Evolutionary conservation across 1,140 invertebrate genomes (phyloP), one percentile per base, ranked within the genome.

Genomic region (Ridgeia piscesae): DNA sequence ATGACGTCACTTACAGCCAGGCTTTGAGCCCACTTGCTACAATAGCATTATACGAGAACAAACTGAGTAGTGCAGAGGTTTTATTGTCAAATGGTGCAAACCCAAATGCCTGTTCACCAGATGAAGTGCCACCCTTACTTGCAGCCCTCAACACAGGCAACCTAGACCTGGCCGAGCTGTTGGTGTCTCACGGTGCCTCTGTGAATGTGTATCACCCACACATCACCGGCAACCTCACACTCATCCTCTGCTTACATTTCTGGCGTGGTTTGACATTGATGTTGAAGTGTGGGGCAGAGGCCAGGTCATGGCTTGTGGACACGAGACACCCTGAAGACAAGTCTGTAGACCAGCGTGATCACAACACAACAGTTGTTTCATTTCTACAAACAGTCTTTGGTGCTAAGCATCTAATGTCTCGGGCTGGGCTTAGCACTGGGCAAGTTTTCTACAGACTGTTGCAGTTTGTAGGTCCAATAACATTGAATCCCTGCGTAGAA

Each of bases 131-230:
- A 50, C 94, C 95, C 33, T 91, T 95, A 33, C 14, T 95, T 21
- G 93, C 94, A 17, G 94, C 94, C 33, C 89, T 95, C 33, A 93
- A 93, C 11, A 93, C 92, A 6, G 92, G 93, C 33, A 93, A 93
- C 48, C 91, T 93, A 48, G 93, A 93, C 35, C 92, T 94, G 11
- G 94, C 94, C 58, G 89, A 93, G 42, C 93, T 94, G 14, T 93
- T 95, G 17, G 92, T 95, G 33, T 92, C 94, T 88, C 93, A 94
- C 88, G 93, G 94, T 88, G 94, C 94, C 33, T 92, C 92, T 11
- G 93, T 94, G 0, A 94, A 95, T 92, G 93, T 95, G 17, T 95
- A 94, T 89, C 93, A 94, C 93, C 92, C 94, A 35, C 92, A 93
- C 88, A 91, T 94, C 88, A 89, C 90, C 1, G 94, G 94, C 0